Conservation (phyloP, 2,797 vertebrate genomes). For the Galagoides demidoff region DNA sequence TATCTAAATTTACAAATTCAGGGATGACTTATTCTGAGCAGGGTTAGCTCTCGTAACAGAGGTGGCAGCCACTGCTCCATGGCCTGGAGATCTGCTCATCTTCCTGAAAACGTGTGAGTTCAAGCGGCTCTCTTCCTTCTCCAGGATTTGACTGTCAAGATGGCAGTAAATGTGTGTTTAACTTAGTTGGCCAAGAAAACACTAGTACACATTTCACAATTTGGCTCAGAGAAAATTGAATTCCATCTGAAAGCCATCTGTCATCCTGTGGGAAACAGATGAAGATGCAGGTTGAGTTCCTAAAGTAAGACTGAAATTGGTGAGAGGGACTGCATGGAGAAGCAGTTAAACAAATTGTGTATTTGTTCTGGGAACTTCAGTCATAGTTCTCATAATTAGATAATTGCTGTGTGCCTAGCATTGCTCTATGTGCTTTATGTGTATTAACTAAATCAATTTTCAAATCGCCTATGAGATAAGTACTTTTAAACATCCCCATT, state of each 20-base stretch:
- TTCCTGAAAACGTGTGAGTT: neutral
- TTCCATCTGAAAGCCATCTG: neutral
- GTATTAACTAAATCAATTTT: neutral
- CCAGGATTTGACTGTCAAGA: neutral
- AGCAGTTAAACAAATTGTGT: neutral
- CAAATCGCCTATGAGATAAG: neutral
- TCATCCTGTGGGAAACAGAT: neutral
- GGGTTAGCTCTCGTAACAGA: neutral
- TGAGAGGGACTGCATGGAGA: neutral
- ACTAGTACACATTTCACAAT: neutral
- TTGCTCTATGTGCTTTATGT: neutral
- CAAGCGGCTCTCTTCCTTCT: neutral
- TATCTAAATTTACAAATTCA: neutral
- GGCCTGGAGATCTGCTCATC: neutral
- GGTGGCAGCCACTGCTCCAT: neutral
- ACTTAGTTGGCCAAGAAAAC: neutral
- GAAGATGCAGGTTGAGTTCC: neutral
- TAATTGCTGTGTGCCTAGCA: neutral
- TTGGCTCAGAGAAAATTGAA: conserved; percentile 8
- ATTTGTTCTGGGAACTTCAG: neutral
- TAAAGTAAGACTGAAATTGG: neutral
- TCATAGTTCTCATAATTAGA: neutral
- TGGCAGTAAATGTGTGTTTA: neutral
- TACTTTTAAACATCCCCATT: neutral
- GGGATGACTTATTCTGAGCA: neutral